Conservation (phyloP, 2,113 vertebrate genomes). For the Cinclus mexicanus region DNA sequence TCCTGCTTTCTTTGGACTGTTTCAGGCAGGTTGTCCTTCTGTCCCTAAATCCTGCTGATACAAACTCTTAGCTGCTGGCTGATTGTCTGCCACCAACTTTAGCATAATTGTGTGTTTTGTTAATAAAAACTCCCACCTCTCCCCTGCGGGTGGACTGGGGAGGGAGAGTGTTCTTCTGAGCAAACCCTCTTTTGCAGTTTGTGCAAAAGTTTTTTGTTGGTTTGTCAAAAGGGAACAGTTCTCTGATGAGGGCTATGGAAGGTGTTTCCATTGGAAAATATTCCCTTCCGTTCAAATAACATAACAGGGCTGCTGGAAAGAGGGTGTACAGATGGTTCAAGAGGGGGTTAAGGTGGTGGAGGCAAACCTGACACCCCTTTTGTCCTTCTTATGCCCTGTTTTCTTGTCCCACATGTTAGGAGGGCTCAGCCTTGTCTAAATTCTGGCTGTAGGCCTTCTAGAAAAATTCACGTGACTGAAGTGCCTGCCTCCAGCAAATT, state of each 20-base stretch:
- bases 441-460: not conserved
- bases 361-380: not conserved
- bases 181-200: not conserved
- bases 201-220: not conserved
- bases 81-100: not conserved
- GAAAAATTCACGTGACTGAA: not conserved
- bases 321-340: not conserved
- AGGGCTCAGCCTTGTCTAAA: not conserved
- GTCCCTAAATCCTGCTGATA: not conserved
- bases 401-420: not conserved
- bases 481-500: not conserved
- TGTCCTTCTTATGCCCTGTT: not conserved
- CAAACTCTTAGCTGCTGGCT: not conserved
- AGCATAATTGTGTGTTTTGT: rapidly evolving
- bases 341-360: not conserved
- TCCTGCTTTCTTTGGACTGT: not conserved
- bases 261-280: not conserved
- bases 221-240: not conserved
- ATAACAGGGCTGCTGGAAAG: not conserved
- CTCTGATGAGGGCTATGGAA: not conserved
- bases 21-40: not conserved
- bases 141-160: not conserved
- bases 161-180: not conserved
- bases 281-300: not conserved
- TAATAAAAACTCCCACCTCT: not conserved